phyloP scores from a whole-genome alignment of 2,113 vertebrate species.

The Engraulis encrasicolus region DNA sequence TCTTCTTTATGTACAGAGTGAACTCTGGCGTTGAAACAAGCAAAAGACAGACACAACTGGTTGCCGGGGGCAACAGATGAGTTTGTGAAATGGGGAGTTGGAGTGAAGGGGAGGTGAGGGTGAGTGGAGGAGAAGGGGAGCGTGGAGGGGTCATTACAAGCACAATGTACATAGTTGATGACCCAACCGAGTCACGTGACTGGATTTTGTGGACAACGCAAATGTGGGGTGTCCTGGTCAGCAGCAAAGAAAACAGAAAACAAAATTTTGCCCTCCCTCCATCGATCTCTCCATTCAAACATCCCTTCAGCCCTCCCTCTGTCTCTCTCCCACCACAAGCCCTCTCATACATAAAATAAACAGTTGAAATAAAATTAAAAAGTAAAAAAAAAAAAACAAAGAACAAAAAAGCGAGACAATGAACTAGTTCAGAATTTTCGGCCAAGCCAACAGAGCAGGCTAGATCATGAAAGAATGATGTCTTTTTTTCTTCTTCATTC shows the following conservation, averaged over 20 bases:
- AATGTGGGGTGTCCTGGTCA: slow-evolving; percentile 40
- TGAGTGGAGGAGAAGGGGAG: background rate
- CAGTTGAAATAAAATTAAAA: slow-evolving; percentile 21
- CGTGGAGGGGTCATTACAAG: background rate
- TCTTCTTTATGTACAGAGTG: slow-evolving; percentile 70
- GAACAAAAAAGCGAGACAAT: slow-evolving; percentile 36
- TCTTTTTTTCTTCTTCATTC: slow-evolving; percentile 68
- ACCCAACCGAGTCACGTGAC: slow-evolving; percentile 23
- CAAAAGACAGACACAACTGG: slow-evolving; percentile 50
- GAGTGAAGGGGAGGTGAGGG: background rate
- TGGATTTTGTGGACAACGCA: slow-evolving; percentile 25
- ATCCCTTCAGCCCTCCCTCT: too few relatives aligned
- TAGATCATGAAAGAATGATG: slow-evolving; percentile 43
- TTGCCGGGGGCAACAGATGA: slow-evolving; percentile 1
- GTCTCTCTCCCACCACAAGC: background rate
- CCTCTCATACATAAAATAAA: slow-evolving; percentile 26
- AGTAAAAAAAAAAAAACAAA: slow-evolving; percentile 23
- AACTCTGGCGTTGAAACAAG: slow-evolving; percentile 53
- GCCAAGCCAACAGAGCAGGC: slow-evolving; percentile 20
- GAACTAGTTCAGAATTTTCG: slow-evolving; percentile 22
- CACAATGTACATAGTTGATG: slow-evolving; percentile 28
- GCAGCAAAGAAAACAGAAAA: slow-evolving; percentile 52
- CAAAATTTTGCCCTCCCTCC: background rate
- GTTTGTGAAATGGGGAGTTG: background rate
- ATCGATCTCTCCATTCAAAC: too few relatives aligned